phyloP scores from a whole-genome alignment of 2,113 vertebrate species.

The Saiga tatarica region DNA sequence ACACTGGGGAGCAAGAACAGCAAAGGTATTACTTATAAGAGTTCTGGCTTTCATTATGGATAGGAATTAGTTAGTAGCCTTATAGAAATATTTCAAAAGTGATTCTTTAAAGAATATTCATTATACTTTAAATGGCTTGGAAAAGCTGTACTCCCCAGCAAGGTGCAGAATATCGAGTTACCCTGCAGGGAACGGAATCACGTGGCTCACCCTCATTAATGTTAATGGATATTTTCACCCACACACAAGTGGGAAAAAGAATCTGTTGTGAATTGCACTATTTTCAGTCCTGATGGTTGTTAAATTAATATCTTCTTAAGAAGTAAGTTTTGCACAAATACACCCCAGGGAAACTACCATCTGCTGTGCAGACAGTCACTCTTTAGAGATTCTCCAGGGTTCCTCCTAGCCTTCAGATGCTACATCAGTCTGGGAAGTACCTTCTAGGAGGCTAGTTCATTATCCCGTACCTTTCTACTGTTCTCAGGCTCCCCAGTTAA shows the following conservation, averaged over 20 bases:
- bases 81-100: conserved; percentile 72
- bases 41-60: conserved; percentile 64
- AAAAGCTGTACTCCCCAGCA: background rate
- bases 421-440: conserved; percentile 47
- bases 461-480: background rate
- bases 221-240: background rate
- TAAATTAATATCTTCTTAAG: conserved; percentile 52
- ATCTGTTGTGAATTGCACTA: conserved; percentile 43
- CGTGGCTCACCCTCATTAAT: background rate
- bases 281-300: conserved; percentile 46
- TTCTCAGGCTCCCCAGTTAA: conserved; percentile 13
- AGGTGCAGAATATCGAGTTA: conserved; percentile 26
- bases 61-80: conserved; percentile 69
- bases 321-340: conserved; percentile 27
- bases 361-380: conserved; percentile 20
- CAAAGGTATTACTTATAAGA: conserved; percentile 65
- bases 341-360: conserved; percentile 43
- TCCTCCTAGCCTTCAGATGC: conserved; percentile 37
- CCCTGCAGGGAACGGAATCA: background rate
- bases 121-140: conserved; percentile 28
- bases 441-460: conserved; percentile 49
- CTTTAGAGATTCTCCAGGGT: conserved; percentile 25
- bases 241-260: background rate
- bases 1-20: conserved; percentile 65
- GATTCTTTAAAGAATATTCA: conserved; percentile 49